A percentile compares a stretch with the other conserved stretches of the same genome.
phyloP scores from a whole-genome alignment of 2,113 vertebrate species.

The Corythoichthys intestinalis region DNA sequence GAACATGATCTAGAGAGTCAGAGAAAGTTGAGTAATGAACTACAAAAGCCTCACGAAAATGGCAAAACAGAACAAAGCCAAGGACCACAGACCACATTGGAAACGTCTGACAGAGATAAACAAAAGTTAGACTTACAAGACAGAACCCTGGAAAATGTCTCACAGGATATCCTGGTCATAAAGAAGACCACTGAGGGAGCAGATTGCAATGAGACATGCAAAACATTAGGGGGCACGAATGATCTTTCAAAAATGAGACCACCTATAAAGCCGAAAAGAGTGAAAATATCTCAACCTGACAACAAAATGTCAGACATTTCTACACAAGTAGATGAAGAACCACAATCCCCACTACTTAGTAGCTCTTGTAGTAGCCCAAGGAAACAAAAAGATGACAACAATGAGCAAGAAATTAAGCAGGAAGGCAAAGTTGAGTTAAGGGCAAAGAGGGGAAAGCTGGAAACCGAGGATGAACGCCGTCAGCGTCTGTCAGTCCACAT shows the following conservation, averaged over 20 bases:
- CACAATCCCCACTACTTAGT: not conserved
- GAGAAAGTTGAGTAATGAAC: slow-evolving; percentile 7
- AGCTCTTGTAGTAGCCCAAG: not conserved
- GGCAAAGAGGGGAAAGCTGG: slow-evolving; percentile 70
- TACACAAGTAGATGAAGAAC: slow-evolving; percentile 7
- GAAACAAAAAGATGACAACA: slow-evolving; percentile 8
- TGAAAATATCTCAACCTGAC: slow-evolving; percentile 46
- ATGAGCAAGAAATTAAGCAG: slow-evolving; percentile 4
- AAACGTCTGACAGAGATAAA: not conserved
- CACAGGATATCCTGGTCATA: slow-evolving; percentile 7
- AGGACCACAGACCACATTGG: not conserved
- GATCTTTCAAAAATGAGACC: slow-evolving; percentile 23
- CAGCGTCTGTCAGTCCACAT: slow-evolving; percentile 85
- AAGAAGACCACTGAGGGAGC: slow-evolving; percentile 33
- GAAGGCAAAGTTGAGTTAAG: slow-evolving; percentile 71
- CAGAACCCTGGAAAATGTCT: slow-evolving; percentile 6
- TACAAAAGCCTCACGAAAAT: slow-evolving; percentile 4
- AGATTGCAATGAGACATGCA: slow-evolving; percentile 46
- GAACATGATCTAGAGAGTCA: not conserved
- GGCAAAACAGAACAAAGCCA: slow-evolving; percentile 10
- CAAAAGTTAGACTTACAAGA: slow-evolving; percentile 5
- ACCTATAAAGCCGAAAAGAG: slow-evolving; percentile 67
- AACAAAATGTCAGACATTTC: slow-evolving; percentile 12
- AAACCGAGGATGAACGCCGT: slow-evolving; percentile 80
- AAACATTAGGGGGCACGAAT: slow-evolving; percentile 59